A percentile compares a stretch with the other conserved stretches of the same genome.
Conservation (phyloP, 2,113 vertebrate species). For the Heterocephalus glaber region DNA sequence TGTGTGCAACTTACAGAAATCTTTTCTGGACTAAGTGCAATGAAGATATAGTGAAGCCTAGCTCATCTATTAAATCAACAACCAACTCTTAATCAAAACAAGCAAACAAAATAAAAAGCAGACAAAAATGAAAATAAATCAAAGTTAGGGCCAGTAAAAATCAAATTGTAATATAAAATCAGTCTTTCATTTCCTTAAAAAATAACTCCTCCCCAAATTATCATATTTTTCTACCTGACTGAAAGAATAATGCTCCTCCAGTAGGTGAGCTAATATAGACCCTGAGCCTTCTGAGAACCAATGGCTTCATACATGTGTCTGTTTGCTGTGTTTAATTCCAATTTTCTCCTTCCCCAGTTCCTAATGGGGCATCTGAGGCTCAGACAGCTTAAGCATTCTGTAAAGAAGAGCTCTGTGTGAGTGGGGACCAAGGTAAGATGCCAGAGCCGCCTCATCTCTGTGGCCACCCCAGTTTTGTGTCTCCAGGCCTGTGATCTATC, state of each 20-base stretch:
- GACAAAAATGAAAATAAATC: background rate
- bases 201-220: background rate
- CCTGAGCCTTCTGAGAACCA: background rate
- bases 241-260: background rate
- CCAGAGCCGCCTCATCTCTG: background rate
- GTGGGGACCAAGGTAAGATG: background rate
- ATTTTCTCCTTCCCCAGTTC: background rate
- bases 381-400: background rate
- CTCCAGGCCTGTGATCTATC: background rate
- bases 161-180: background rate
- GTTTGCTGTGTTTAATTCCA: background rate
- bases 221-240: background rate
- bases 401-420: background rate
- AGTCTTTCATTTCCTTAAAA: conserved; percentile 29
- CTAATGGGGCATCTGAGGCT: background rate
- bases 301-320: background rate
- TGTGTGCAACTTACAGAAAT: background rate
- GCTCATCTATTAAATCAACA: background rate
- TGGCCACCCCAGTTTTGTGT: background rate
- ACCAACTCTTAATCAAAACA: background rate
- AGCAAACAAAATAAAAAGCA: background rate
- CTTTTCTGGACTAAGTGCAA: background rate
- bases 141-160: background rate
- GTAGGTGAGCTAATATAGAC: background rate
- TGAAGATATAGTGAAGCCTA: background rate